Percentiles rank a stretch among this genome's conserved stretches.
Conservation (phyloP, 2,888 invertebrate genomes). For the Agonopterix alstromeriana region DNA sequence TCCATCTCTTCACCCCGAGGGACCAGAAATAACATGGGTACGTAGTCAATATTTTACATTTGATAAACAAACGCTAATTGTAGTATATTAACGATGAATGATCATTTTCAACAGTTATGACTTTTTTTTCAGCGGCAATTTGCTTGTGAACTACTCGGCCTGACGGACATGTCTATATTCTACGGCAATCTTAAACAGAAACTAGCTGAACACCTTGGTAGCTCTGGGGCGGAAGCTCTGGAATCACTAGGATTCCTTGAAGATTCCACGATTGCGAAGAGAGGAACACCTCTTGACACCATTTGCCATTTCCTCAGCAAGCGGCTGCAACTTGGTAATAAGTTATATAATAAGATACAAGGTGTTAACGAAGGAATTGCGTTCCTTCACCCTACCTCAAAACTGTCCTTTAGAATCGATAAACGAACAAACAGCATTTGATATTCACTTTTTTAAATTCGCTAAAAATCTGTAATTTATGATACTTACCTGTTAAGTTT, state of each 20-base stretch:
- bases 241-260: conserved; percentile 93
- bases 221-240: conserved; percentile 82
- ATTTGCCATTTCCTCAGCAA: conserved; percentile 92
- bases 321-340: conserved; percentile 84
- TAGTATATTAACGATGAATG: no score
- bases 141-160: conserved; percentile 89
- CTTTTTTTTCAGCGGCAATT: conserved; percentile 81
- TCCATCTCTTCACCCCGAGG: conserved; percentile 94
- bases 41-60: conserved; percentile 4
- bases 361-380: no score
- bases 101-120: no score
- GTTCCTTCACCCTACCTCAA: no score
- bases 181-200: conserved; percentile 93
- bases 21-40: conserved; percentile 98
- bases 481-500: no score
- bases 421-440: neutral
- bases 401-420: no score
- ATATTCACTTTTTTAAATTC: neutral
- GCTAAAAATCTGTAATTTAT: no score
- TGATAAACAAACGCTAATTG: neutral
- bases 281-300: conserved; percentile 93
- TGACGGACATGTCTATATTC: conserved; percentile 91
- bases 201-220: conserved; percentile 87
- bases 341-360: no score
- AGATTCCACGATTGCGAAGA: conserved; percentile 88